A percentile compares a stretch with the other conserved stretches of the same genome.
Conservation (phyloP, 2,113 vertebrate species). For the Pantherophis guttatus region DNA sequence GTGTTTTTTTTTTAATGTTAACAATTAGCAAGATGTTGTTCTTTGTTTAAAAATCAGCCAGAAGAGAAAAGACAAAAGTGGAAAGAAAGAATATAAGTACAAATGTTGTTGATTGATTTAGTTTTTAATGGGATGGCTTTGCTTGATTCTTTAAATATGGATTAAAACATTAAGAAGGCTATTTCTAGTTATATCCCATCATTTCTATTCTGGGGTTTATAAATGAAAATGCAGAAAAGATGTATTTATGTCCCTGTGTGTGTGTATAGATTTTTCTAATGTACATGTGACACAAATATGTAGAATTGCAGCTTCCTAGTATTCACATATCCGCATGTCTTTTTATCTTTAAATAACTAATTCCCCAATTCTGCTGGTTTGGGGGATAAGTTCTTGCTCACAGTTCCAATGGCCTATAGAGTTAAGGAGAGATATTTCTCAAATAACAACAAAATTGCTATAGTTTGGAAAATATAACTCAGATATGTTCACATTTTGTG, state of each 20-base stretch:
- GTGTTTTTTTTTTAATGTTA: neutral
- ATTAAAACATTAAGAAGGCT: neutral
- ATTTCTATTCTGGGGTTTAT: neutral
- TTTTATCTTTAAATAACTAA: neutral
- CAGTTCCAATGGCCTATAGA: neutral
- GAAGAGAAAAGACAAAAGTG: neutral
- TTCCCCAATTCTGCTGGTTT: neutral
- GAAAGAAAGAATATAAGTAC: slow-evolving; percentile 8
- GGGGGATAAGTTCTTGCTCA: neutral
- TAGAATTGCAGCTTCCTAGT: neutral
- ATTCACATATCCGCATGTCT: neutral
- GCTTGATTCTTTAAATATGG: neutral
- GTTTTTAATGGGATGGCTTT: neutral
- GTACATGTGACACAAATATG: neutral
- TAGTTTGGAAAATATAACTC: neutral
- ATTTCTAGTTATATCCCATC: neutral
- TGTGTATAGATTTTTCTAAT: neutral
- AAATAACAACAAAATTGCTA: neutral
- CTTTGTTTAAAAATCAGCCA: slow-evolving; percentile 45
- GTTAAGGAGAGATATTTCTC: neutral
- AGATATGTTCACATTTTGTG: neutral
- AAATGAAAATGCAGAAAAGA: neutral
- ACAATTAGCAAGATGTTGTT: slow-evolving; percentile 10
- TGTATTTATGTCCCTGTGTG: neutral
- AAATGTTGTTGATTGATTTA: neutral